These are phyloP conservation scores for Lomographa bimaculata DNA, from an alignment of 2,888 invertebrate species.

Conservation along the genomic window DNA sequence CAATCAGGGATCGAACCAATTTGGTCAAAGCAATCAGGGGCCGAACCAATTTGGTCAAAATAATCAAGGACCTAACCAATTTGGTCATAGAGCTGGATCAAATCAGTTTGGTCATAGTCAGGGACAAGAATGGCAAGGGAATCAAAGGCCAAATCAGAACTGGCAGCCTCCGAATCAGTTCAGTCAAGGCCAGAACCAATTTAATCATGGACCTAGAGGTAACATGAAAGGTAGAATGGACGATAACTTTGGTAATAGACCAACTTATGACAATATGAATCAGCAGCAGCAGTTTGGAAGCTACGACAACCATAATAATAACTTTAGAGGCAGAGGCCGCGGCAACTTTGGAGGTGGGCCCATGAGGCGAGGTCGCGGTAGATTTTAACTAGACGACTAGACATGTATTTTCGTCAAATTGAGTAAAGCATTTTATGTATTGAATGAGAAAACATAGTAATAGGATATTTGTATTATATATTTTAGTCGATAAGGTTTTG, in stretches of 20 bases:
- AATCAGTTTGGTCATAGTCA: slow-evolving; percentile 11
- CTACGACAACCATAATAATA: slow-evolving; percentile 37
- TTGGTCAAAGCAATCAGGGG: background rate
- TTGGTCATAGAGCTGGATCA: slow-evolving; percentile 12
- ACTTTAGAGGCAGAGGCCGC: slow-evolving; percentile 51
- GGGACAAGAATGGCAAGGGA: slow-evolving; percentile 17
- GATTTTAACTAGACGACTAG: slow-evolving; percentile 20
- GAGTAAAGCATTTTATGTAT: background rate
- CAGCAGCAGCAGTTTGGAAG: slow-evolving; percentile 42
- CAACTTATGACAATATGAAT: slow-evolving; percentile 28
- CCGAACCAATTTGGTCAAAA: slow-evolving; percentile 5
- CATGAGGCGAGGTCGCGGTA: slow-evolving; percentile 52
- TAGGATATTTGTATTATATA: slow-evolving; percentile 1
- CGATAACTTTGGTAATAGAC: slow-evolving; percentile 37
- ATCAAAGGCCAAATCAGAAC: background rate
- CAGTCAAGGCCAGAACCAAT: slow-evolving; percentile 9
- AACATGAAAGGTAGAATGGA: slow-evolving; percentile 48
- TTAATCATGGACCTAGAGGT: slow-evolving; percentile 30
- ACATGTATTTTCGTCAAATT: no score
- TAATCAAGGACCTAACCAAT: slow-evolving; percentile 14
- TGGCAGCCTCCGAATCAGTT: background rate
- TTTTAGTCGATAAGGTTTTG: slow-evolving; percentile 7
- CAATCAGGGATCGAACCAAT: slow-evolving; percentile 6
- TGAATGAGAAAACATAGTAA: slow-evolving; percentile 10
- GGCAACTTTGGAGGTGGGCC: slow-evolving; percentile 41